Evolutionary conservation across 2,888 invertebrate species (phyloP), one percentile per base, ranked within the genome.

Genomic region (Tanaodytes sp.): DNA sequence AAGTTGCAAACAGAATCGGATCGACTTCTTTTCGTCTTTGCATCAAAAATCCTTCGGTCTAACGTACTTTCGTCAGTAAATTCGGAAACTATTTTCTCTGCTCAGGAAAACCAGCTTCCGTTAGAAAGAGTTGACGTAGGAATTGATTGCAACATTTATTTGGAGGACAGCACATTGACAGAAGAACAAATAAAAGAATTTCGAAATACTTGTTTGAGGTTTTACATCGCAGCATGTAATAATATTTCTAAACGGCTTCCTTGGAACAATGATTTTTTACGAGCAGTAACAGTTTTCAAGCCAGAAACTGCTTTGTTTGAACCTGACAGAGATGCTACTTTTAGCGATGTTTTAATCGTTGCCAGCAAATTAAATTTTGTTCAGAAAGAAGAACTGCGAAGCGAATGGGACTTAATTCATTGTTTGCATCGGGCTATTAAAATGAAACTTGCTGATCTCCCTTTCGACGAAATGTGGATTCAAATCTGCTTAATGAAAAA

Each of bases 401-500:
- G 31, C 1, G 43, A 43, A 36, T 43, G 55, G 43, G 16, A 36
- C 4, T 27, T 2, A n/a, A 15, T 51, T 6, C 40, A 30, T n/a
- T 12, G 11, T 20, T 1, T 36, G 1, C 6, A 52, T 30, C 8
- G 12, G 2, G 16, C 12, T 16, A 1, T 15, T 1, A 39, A 12
- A 27, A 16, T 9, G 2, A 11, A 40, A 31, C 23, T 9, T 16
- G 16, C 42, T 1, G 12, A 27, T 9, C 18, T 40, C 12, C 1
- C 40, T 1, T 54, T 54, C 15, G 54, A 42, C 31, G 54, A 54
- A 4, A 31, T 42, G 40, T 52, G 51, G 51, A 45, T 39, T n/a
- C 15, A 31, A 0, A 54, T 31, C 12, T 54, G 54, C 31, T 42
- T 30, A 4, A 16, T 20, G 18, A 18, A n/a, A 30, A 40, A 1